Conservation (phyloP, 2,888 invertebrate species). For the Cataglyphis altisquamis region DNA sequence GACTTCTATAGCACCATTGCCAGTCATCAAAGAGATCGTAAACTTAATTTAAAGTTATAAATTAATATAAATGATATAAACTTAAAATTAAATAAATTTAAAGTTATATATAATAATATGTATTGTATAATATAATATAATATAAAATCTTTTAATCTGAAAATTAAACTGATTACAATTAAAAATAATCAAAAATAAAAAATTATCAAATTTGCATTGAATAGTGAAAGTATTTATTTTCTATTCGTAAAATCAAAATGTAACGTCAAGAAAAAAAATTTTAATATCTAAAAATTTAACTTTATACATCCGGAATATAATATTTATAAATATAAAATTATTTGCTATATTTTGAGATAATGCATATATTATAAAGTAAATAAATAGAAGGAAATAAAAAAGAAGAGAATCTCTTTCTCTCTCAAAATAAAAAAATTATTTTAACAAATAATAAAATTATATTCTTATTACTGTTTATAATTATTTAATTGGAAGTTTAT, state of each 20-base stretch:
- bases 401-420: neutral
- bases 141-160: neutral
- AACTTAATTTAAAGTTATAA: neutral
- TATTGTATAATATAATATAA: too few species aligned
- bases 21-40: neutral
- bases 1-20: slow-evolving; percentile 22
- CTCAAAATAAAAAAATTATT: slow-evolving; percentile 7
- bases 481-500: neutral
- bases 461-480: neutral
- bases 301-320: neutral
- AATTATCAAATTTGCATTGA: neutral
- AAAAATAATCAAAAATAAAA: neutral
- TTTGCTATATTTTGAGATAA: neutral
- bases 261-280: neutral
- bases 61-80: neutral
- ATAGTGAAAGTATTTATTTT: neutral
- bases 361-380: neutral
- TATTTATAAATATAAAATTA: neutral
- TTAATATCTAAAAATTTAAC: neutral
- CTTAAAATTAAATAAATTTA: neutral
- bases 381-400: neutral
- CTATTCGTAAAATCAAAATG: neutral
- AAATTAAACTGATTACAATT: neutral
- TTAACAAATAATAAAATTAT: neutral
- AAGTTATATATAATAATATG: neutral